Base-by-base conservation (phyloP, 2,113 vertebrate genomes). In the Hippocampus mohnikei region DNA sequence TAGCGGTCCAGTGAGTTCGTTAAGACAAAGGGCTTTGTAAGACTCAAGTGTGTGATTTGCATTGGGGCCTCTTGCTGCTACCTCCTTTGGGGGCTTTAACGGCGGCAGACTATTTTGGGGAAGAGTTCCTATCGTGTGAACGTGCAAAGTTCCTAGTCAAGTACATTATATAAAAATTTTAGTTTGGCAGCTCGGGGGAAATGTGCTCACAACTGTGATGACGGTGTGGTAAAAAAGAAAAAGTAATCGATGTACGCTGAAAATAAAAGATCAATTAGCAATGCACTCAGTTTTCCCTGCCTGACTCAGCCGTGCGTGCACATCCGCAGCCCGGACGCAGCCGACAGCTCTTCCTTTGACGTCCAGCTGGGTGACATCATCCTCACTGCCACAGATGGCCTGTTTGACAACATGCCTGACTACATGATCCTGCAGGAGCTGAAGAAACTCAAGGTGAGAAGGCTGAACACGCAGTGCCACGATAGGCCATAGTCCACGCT, bases 321-420 rank as follows among this genome's bases (percentile, higher is more conserved):
- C 21, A 25, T 72, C 4, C 73, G 69, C 92, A 99, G 97, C 85
- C 97, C 97, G 0, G 96, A 98, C 0, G 95, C 94, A 18, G 97
- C 97, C 1, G 96, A 98, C 85, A 98, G 95, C 79, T 95, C 95
- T 0, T 95, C 95, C 61, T 98, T 99, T 44, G 96, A 98, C 42
- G 96, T 99, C 70, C 96, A 98, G 88, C 93, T 99, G 0, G 97
- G 97, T 63, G 97, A 99, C 89, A 98, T 99, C 83, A 99, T 99
- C 87, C 91, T 99, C 84, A 99, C 97, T 0, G 97, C 97, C 2
- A 97, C 96, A 0, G 97, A 99, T 0, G 97, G 97, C 5, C 95
- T 99, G 41, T 99, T 99, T 25, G 97, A 98, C 93, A 99, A 99
- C 92, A 98, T 99, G 97, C 96, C 97, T 0, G 97, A 99, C 85